Percentiles rank a stretch among this genome's conserved stretches.
Evolutionary conservation across 2,888 invertebrate species (phyloP).

Genomic region (Cephus nigrinus): DNA sequence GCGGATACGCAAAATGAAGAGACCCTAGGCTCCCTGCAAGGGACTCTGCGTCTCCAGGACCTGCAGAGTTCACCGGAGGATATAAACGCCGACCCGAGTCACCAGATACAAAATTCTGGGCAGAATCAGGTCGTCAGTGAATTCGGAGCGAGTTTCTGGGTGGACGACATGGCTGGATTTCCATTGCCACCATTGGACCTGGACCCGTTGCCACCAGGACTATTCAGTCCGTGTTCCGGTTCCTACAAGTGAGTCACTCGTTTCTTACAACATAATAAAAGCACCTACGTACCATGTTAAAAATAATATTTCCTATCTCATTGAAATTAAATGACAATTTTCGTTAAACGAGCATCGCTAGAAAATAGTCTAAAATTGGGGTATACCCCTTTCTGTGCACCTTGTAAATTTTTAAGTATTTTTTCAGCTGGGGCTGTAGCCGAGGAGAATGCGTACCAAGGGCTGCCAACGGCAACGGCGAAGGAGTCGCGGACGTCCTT

Average conservation of each 20-base stretch:
- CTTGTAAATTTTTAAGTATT: constrained; percentile 26
- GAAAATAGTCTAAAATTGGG: neutral
- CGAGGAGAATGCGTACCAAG: constrained; percentile 66
- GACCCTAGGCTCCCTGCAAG: constrained; percentile 42
- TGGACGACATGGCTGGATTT: constrained; percentile 88
- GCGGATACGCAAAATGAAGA: constrained; percentile 48
- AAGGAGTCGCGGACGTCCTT: constrained; percentile 89
- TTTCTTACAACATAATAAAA: neutral
- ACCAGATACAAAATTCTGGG: constrained; percentile 52
- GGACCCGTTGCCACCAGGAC: constrained; percentile 88
- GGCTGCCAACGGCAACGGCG: constrained; percentile 70
- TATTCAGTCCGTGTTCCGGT: constrained; percentile 85
- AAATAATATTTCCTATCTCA: neutral
- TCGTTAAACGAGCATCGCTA: neutral
- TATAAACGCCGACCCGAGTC: constrained; percentile 48
- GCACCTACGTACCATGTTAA: neutral
- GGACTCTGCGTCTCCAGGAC: constrained; percentile 58
- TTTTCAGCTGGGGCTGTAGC: constrained; percentile 60
- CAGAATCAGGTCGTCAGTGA: constrained; percentile 59
- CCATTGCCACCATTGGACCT: constrained; percentile 85
- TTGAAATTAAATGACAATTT: neutral
- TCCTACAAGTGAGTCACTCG: constrained; percentile 75
- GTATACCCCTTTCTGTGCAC: neutral
- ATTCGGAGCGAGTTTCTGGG: constrained; percentile 71
- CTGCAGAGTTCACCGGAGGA: constrained; percentile 57